Percentiles rank a stretch among this genome's conserved stretches.
phyloP scores from a whole-genome alignment of 1,140 invertebrate species.

The Listronotus bonariensis region DNA sequence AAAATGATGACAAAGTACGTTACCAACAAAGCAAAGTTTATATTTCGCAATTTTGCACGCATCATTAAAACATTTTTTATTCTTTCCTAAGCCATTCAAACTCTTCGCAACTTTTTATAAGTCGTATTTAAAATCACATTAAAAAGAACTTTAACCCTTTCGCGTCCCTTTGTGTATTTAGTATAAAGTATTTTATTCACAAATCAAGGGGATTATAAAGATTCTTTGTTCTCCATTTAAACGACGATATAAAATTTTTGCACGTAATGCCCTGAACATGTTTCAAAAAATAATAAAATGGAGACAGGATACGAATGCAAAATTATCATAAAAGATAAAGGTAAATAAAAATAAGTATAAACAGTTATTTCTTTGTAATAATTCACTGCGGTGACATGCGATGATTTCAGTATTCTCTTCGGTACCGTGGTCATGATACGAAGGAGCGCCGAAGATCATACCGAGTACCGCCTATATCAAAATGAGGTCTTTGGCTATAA shows the following conservation, averaged over 20 bases:
- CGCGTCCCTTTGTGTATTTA: no score
- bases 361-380: slow-evolving; percentile 11
- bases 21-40: no score
- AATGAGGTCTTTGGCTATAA: no score
- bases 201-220: no score
- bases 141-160: no score
- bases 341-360: slow-evolving; percentile 10
- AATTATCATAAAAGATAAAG: slow-evolving; percentile 23
- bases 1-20: no score
- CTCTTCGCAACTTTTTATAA: no score
- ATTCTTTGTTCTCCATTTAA: neutral
- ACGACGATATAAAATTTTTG: slow-evolving; percentile 20
- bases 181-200: no score
- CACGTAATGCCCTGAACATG: slow-evolving; percentile 21
- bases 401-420: slow-evolving; percentile 4
- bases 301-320: slow-evolving; percentile 10
- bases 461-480: neutral
- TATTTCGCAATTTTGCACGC: no score
- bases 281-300: slow-evolving; percentile 19
- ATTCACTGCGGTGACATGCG: slow-evolving; percentile 1
- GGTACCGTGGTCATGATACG: neutral
- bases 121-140: no score
- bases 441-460: neutral
- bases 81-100: no score
- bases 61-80: no score